Percentiles rank a stretch among this genome's conserved stretches.
phyloP scores from a whole-genome alignment of 2,797 vertebrate genomes.

The Columba guinea region DNA sequence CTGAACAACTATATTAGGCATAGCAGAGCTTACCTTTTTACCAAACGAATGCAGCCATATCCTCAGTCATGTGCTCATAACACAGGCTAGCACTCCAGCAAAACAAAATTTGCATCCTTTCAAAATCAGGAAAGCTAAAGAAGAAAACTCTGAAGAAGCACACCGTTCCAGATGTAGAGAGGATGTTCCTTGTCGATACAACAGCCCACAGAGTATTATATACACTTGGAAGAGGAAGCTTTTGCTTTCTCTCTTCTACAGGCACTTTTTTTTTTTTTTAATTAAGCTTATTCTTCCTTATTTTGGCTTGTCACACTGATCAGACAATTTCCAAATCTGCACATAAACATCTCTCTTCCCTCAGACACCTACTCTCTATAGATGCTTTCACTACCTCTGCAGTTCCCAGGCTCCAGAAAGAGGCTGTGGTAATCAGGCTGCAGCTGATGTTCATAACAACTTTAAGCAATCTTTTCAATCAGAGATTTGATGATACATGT shows the following conservation, averaged over 20 bases:
- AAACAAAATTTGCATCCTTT: neutral
- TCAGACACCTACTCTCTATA: neutral
- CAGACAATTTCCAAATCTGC: neutral
- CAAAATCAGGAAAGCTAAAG: neutral
- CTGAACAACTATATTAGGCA: neutral
- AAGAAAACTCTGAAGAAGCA: neutral
- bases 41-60: neutral
- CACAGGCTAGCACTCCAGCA: neutral
- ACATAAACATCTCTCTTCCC: neutral
- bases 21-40: neutral
- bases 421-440: neutral
- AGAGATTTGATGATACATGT: neutral
- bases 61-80: neutral
- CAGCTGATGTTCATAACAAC: neutral
- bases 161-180: neutral
- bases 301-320: neutral
- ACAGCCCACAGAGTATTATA: rapidly evolving
- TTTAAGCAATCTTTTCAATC: neutral
- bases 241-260: neutral
- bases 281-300: neutral
- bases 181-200: neutral
- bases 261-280: too few species aligned
- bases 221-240: neutral
- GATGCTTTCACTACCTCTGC: neutral
- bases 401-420: neutral